Base-by-base conservation (phyloP, 2,797 vertebrate species). In the Diplodus sargus region DNA sequence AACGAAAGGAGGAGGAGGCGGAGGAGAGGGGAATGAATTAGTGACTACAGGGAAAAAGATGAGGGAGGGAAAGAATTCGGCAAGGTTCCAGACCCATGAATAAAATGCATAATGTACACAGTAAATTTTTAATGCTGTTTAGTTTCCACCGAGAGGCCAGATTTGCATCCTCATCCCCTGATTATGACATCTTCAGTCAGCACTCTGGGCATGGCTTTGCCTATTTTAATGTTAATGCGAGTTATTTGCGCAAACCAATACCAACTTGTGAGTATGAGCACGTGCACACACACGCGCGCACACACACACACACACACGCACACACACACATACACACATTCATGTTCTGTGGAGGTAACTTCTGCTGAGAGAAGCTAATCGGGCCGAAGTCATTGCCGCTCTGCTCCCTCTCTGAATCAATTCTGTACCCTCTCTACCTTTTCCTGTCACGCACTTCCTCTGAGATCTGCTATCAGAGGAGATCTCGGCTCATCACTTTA, bases 161-260 rank as follows among this genome's bases (percentile, higher is more conserved):
- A 92, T 93, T 92, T 91, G 90, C 91, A 91, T 90, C 86, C 87
- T 85, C 76, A 87, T 90, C 78, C 84, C 83, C 76, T 85, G 82
- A 91, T 88, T 92, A 86, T 88, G 89, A 90, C 87, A 88, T 85
- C 78, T 85, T 74, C 60, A 88, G 82, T 83, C 82, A 88, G 71
- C 79, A 90, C 81, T 88, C 14, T 65, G 48, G 89, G 84, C 78
- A 53, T 63, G 77, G 82, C 81, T 89, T 83, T 89, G 47, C 72
- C 85, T 83, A 84, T 86, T 90, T 86, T 90, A 78, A 90, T 87
- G 86, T 75, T 88, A 90, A 87, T 86, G 66, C 30, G 23, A 73
- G 74, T 81, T 10, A 75, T 84, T 85, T 87, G 82, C 75, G 78
- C 75, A 85, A 76, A 72, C 28, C 69, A 82, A 83, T 73, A 78